Evolutionary conservation across 1,140 invertebrate species (phyloP).

Genomic region (Phthorimaea operculella): DNA sequence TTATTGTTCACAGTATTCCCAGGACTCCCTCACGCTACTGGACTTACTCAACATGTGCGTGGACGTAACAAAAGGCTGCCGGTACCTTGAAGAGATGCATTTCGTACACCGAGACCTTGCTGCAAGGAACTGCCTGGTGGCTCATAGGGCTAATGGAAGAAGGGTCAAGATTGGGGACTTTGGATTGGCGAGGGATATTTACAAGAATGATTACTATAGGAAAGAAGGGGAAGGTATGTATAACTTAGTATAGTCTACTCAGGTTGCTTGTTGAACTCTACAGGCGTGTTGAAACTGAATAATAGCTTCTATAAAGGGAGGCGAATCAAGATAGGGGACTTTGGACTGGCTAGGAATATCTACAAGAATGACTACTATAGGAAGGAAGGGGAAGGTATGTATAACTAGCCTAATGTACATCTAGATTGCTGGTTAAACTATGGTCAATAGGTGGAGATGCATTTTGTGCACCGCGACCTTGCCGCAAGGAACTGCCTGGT

Average conservation of each 20-base stretch:
- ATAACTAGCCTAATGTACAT: no score
- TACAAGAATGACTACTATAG: slow-evolving; percentile 98
- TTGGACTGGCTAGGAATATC: slow-evolving; percentile 93
- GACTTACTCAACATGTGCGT: slow-evolving; percentile 93
- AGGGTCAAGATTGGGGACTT: slow-evolving; percentile 98
- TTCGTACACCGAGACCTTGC: slow-evolving; percentile 97
- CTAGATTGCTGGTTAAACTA: no score
- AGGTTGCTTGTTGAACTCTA: no score
- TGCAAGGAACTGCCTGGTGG: slow-evolving; percentile 92
- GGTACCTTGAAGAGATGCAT: slow-evolving; percentile 93
- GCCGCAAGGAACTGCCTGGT: slow-evolving; percentile 95
- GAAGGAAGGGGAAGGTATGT: slow-evolving; percentile 82
- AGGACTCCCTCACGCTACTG: slow-evolving; percentile 75
- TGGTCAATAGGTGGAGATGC: no score
- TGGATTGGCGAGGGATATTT: slow-evolving; percentile 90
- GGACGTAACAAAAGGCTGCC: slow-evolving; percentile 93
- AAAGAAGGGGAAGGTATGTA: slow-evolving; percentile 82
- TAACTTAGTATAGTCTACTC: no score
- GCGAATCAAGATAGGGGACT: slow-evolving; percentile 96
- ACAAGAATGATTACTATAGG: slow-evolving; percentile 96
- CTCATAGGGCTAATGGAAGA: slow-evolving; percentile 72
- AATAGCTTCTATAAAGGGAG: slow-evolving; percentile 75
- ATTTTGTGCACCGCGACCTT: slow-evolving; percentile 96
- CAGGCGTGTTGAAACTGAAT: slow-evolving; percentile 94
- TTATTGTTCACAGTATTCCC: slow-evolving; percentile 50